Evolutionary conservation across 1,140 invertebrate genomes (phyloP), one percentile per base, ranked within the genome.

Genomic region (Lasioglossum albipes): DNA sequence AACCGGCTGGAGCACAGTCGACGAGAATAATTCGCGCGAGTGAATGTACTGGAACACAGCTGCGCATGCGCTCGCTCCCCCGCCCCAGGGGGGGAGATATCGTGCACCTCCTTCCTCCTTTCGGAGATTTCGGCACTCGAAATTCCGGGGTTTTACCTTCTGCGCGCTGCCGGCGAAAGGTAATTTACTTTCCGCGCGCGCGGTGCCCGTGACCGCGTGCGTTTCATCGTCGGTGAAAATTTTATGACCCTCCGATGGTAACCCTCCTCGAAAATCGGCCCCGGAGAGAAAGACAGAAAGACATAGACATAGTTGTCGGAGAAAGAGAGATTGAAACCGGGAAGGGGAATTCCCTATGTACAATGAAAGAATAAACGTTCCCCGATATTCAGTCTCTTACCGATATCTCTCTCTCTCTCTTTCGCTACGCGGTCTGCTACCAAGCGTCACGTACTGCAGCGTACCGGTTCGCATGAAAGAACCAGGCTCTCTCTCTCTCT

Each of bases 1-100:
- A 86, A 89, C 82, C 84, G 86, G 79, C 79, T 86, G 80, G 80
- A 86, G 85, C 73, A 69, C 79, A 70, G 79, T 87, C 81, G 83
- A 84, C 83, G 72, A 68, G 85, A 84, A 82, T 84, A 84, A 87
- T 83, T 87, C 78, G 82, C 79, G 74, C 84, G 68, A 79, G 64
- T 80, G 77, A 81, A 76, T 67, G 66, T 74, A 80, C 85, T 20
- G 72, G 65, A 79, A 66, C 54, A 73, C 57, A 59, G 45, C 45
- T 49, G 69, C 76, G 64, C 74, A 75, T 42, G 84, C 62, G 36
- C 59, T 13, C 67, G 52, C 18, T 27, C 22, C 0, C 42, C 20
- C 54, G n/a, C 57, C 22, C 13, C 27, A 18, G 10, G 27, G 13
- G 27, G 13, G 22, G 42, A 69, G 54, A 62, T 49, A 52, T 49